Evolutionary conservation across 2,113 vertebrate species (phyloP).

Genomic region (Machaerirhynchus nigripectus): DNA sequence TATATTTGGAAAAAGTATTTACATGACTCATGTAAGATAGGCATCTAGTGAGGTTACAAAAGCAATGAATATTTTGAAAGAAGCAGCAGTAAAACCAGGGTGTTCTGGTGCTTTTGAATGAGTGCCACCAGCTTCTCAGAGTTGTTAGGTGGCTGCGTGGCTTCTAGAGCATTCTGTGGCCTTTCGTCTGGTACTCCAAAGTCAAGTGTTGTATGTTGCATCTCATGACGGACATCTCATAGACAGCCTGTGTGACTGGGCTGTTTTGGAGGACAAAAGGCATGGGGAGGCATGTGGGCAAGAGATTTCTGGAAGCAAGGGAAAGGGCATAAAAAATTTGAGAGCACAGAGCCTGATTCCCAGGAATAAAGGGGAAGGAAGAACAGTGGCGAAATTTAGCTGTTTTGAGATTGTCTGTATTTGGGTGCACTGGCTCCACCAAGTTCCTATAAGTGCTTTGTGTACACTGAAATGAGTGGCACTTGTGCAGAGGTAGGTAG

Average conservation of each 20-base stretch:
- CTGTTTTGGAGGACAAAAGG: neutral
- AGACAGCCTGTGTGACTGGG: neutral
- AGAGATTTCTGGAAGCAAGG: neutral
- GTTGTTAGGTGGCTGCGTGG: neutral
- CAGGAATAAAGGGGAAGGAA: neutral
- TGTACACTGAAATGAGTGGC: neutral
- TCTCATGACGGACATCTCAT: neutral
- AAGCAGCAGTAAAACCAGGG: neutral
- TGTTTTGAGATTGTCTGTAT: neutral
- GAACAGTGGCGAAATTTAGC: neutral
- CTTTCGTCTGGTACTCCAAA: neutral
- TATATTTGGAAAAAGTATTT: neutral
- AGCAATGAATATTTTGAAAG: neutral
- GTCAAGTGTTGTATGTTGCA: neutral
- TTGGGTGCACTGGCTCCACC: neutral
- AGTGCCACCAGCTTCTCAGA: neutral
- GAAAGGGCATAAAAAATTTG: neutral
- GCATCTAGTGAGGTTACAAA: neutral
- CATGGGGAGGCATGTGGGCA: neutral
- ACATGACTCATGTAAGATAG: fast-evolving
- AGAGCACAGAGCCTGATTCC: neutral
- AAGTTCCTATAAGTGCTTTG: neutral
- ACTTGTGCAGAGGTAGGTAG: neutral
- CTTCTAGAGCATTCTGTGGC: neutral
- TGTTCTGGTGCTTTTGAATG: neutral